phyloP scores from a whole-genome alignment of 2,113 vertebrate species.

The Clinocottus analis region DNA sequence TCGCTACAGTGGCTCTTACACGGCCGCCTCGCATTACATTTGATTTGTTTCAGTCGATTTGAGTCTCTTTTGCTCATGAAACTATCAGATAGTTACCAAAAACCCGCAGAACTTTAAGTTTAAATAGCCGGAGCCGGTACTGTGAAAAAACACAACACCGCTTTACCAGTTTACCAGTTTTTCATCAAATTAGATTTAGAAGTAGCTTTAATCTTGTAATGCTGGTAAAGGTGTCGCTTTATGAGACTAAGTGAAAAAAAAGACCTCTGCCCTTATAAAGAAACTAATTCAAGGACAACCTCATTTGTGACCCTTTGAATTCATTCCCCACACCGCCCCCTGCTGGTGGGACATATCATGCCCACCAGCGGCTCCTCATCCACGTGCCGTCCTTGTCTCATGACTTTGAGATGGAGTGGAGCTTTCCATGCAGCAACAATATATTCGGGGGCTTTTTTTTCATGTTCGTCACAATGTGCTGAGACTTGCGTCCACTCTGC shows the following conservation, averaged over 20 bases:
- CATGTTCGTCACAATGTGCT: neutral
- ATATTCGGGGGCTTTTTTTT: neutral
- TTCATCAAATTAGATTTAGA: neutral
- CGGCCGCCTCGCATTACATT: neutral
- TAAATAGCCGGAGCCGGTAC: neutral
- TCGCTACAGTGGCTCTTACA: neutral
- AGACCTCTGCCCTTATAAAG: neutral
- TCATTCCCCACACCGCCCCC: constrained; percentile 51
- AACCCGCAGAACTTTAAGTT: neutral
- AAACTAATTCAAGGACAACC: neutral
- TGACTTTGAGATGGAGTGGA: neutral
- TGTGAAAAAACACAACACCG: neutral
- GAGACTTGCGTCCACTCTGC: neutral
- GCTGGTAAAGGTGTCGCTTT: neutral
- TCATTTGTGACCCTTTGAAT: constrained; percentile 18
- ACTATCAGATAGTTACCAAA: neutral
- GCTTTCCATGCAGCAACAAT: neutral
- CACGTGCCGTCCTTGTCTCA: neutral
- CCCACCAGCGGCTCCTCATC: neutral
- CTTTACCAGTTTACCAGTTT: neutral
- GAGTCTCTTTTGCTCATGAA: neutral
- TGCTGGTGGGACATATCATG: constrained; percentile 50
- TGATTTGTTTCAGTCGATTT: neutral
- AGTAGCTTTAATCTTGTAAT: neutral
- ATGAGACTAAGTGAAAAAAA: neutral